Evolutionary conservation across 37 sponge, comb jelly and placozoan species (phyloP).

Genomic region (Ephydatia muelleri): DNA sequence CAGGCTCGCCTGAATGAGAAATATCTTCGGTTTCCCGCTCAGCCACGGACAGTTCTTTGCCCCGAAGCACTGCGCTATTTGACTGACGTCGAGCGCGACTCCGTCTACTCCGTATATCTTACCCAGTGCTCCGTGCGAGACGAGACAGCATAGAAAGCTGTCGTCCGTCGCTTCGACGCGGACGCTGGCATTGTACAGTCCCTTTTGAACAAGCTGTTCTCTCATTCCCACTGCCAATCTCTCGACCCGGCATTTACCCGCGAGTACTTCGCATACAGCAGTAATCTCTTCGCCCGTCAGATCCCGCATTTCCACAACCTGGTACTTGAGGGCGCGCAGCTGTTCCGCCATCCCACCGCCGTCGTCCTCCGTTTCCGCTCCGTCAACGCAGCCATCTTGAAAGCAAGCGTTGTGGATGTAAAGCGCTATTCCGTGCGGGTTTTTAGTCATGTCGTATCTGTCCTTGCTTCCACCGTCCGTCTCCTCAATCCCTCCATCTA

Average conservation of each 20-base stretch:
- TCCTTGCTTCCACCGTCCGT: neutral
- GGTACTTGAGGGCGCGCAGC: neutral
- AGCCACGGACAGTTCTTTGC: neutral
- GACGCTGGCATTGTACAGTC: neutral
- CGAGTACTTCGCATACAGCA: neutral
- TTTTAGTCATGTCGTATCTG: neutral
- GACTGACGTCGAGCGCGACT: neutral
- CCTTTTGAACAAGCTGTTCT: neutral
- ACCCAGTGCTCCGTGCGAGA: neutral
- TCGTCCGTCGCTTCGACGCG: neutral
- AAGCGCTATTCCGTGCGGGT: neutral
- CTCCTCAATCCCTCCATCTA: neutral
- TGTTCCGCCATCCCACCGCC: neutral
- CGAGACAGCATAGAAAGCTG: neutral
- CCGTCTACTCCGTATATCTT: neutral
- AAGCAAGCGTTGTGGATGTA: neutral
- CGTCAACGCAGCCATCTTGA: neutral
- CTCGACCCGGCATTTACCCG: neutral
- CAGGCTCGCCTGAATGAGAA: neutral
- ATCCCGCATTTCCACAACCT: neutral
- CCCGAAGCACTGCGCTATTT: neutral
- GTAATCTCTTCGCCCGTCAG: neutral
- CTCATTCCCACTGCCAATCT: neutral
- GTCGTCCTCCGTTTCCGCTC: neutral
- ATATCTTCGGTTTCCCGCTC: neutral